Percentiles rank a stretch among this genome's conserved stretches.
These are phyloP conservation scores for Euplagia quadripunctaria DNA, from an alignment of 2,888 invertebrate species.

Conservation along the genomic window DNA sequence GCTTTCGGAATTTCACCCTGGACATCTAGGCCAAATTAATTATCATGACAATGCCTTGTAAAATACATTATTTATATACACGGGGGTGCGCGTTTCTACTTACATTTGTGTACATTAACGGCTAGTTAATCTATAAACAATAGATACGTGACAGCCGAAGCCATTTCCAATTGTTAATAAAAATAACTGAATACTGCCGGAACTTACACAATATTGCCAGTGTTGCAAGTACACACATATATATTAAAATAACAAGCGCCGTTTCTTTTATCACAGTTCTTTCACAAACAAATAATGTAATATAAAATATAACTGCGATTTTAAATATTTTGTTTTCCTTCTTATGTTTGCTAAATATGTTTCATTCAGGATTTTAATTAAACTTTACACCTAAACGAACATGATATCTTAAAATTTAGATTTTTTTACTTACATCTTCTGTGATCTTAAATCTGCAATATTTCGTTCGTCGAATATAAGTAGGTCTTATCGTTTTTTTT, in stretches of 20 bases:
- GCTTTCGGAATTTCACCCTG: conserved; percentile 68
- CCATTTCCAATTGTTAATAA: conserved; percentile 17
- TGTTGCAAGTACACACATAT: not conserved
- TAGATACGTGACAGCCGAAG: conserved; percentile 15
- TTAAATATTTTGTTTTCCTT: too few relatives aligned
- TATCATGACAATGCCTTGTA: conserved; percentile 78
- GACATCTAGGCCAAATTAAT: conserved; percentile 76
- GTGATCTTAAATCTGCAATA: too few relatives aligned
- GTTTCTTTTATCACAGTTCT: not conserved
- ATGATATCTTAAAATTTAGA: too few relatives aligned
- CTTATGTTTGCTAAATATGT: too few relatives aligned
- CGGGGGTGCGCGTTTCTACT: conserved; percentile 65
- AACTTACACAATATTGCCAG: not conserved
- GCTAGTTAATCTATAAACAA: conserved; percentile 46
- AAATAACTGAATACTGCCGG: conserved; percentile 3
- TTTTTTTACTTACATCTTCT: too few relatives aligned
- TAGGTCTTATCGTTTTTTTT: too few relatives aligned
- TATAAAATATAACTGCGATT: too few relatives aligned
- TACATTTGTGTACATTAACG: conserved; percentile 64
- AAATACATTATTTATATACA: conserved; percentile 78
- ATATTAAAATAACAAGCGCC: not conserved
- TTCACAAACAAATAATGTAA: not conserved
- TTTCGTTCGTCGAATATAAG: too few relatives aligned
- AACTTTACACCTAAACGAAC: too few relatives aligned
- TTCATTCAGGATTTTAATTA: too few relatives aligned